Percentiles rank a stretch among this genome's conserved stretches.
phyloP scores from a whole-genome alignment of 2,888 invertebrate species.

The Pherbina coryleti region DNA sequence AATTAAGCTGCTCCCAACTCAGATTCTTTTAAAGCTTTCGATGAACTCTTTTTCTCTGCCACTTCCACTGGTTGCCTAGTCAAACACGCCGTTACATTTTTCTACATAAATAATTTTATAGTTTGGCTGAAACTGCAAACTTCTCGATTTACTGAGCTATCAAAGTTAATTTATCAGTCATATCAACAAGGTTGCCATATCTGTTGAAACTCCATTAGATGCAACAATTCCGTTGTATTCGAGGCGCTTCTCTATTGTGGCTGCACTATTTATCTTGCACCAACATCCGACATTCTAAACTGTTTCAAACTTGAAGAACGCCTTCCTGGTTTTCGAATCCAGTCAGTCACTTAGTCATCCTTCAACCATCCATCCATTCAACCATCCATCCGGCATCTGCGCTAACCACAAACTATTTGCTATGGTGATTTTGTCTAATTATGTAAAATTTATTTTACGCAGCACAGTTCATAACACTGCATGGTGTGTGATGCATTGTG shows the following conservation, averaged over 20 bases:
- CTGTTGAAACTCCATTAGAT: background rate
- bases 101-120: too few relatives aligned
- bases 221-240: too few relatives aligned
- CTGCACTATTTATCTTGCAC: too few relatives aligned
- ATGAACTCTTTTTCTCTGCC: too few relatives aligned
- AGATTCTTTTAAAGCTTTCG: too few relatives aligned
- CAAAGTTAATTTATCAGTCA: background rate
- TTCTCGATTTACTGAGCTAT: background rate
- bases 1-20: background rate
- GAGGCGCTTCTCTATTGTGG: too few relatives aligned
- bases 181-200: background rate
- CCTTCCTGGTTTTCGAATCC: background rate
- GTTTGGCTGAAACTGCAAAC: background rate
- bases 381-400: background rate
- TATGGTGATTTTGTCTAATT: constrained; percentile 57
- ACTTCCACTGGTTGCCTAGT: too few relatives aligned
- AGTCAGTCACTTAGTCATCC: constrained; percentile 4
- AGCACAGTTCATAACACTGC: constrained; percentile 33
- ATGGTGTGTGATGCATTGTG: background rate
- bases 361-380: background rate
- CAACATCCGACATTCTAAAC: too few relatives aligned
- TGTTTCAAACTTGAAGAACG: too few relatives aligned
- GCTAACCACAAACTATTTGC: constrained; percentile 52
- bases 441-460: constrained; percentile 56
- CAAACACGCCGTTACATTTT: too few relatives aligned